Base-by-base conservation (phyloP, 2,888 invertebrate genomes). In the Nebria brevicollis region DNA sequence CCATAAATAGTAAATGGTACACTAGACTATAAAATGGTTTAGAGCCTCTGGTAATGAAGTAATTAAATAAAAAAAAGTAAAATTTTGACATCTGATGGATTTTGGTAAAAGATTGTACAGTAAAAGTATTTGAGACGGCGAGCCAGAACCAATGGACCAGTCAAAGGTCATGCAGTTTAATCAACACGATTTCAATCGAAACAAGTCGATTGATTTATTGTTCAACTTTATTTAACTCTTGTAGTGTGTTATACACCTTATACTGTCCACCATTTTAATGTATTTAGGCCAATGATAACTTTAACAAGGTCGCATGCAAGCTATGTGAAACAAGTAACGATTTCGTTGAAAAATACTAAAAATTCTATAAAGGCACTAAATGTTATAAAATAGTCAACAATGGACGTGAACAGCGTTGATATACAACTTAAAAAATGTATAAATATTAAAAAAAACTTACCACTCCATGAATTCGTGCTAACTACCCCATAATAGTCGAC, bases 201-300 rank as follows among this genome's bases (percentile, higher is more conserved):
- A 41, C 15, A 73, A n/a, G 42, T 73, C 54, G 64, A 68, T 8
- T 64, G 80, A 80, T 80, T 80, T 75, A 75, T 80, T 80, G 80
- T 74, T 10, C 65, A 41, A 64, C 64, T 75, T 20, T 10, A 25
- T 15, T 41, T 66, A 54, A 42, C 43, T 68, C 54, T 43, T 34
- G 72, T 34, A 34, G 66, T 66, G 66, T 70, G 70, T 70, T 54
- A 54, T 72, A 41, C 15, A 20, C 75, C 43, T n/a, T 20, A 75
- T 75, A 54, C 70, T 64, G 75, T 75, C 75, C 64, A 26, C 75
- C 54, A 54, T 54, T 80, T 86, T 84, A 84, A 85, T 86, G 86
- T 86, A 88, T 87, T 88, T 86, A 86, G 88, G 87, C 87, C 87
- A 87, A 87, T 87, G 88, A 86, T 87, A 87, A 68, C 80, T 54